Percentiles rank a stretch among this genome's conserved stretches.
Evolutionary conservation across 2,113 vertebrate species (phyloP).

Genomic region (Picathartes gymnocephalus): DNA sequence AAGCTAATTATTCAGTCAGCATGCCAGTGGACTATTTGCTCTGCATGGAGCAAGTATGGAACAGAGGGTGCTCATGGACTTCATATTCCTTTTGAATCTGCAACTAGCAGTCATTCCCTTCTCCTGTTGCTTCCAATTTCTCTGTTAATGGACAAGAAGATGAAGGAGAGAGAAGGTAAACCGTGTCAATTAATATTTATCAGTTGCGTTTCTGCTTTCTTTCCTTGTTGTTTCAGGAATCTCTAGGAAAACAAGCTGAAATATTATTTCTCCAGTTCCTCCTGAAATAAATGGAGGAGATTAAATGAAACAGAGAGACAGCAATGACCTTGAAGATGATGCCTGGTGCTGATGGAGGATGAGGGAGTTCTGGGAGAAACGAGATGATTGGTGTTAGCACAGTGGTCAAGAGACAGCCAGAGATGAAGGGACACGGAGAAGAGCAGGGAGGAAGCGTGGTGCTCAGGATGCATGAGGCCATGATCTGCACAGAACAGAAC

Average conservation of each 20-base stretch:
- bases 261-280: background rate
- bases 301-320: background rate
- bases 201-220: background rate
- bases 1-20: conserved; percentile 7
- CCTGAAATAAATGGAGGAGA: background rate
- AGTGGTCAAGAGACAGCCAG: background rate
- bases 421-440: background rate
- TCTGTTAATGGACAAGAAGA: background rate
- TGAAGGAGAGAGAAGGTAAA: background rate
- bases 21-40: background rate
- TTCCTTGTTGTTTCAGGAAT: background rate
- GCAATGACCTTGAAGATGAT: background rate
- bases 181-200: background rate
- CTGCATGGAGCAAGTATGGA: background rate
- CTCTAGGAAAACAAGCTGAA: background rate
- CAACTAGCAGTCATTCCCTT: background rate
- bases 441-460: background rate
- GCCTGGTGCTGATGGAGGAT: background rate
- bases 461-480: background rate
- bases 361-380: background rate
- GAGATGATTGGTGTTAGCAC: background rate
- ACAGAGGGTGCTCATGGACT: background rate
- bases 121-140: background rate
- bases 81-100: background rate
- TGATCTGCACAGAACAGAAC: background rate